A percentile compares a stretch with the other conserved stretches of the same genome.
phyloP scores from a whole-genome alignment of 2,797 vertebrate species.

The Carcharodon carcharias region DNA sequence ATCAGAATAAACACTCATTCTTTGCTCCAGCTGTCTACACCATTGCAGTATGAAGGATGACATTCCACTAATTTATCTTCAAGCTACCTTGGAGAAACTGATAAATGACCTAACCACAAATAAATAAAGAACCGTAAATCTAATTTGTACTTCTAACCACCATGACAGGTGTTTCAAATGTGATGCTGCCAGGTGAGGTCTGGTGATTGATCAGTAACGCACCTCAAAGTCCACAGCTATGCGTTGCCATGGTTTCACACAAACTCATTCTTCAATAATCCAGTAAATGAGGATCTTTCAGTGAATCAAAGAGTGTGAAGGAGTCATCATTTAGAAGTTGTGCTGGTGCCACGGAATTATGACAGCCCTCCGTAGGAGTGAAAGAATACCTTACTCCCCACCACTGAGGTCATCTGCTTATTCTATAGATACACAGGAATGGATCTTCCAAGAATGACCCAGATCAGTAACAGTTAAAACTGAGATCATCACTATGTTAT shows the following conservation, averaged over 20 bases:
- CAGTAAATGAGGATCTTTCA: background rate
- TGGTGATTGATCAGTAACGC: background rate
- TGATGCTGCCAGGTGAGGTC: background rate
- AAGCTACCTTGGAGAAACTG: background rate
- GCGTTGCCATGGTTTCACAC: background rate
- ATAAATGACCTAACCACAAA: slow-evolving; percentile 24
- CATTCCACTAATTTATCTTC: background rate
- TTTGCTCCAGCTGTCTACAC: background rate
- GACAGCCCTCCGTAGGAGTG: background rate
- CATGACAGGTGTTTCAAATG: background rate
- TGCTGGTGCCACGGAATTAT: background rate
- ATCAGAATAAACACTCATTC: background rate
- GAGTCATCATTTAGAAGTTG: background rate
- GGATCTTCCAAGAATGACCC: background rate
- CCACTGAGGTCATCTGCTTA: background rate
- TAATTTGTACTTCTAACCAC: slow-evolving; percentile 19
- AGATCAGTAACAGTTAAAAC: background rate
- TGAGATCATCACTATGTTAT: background rate
- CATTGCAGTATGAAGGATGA: background rate
- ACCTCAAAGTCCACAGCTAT: background rate
- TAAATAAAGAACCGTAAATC: slow-evolving; percentile 5
- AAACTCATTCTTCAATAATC: background rate
- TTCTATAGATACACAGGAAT: background rate
- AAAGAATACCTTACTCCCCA: background rate
- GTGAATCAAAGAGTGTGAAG: background rate